Base-by-base conservation (phyloP, 2,888 invertebrate genomes). In the Xanthorhoe spadicearia region DNA sequence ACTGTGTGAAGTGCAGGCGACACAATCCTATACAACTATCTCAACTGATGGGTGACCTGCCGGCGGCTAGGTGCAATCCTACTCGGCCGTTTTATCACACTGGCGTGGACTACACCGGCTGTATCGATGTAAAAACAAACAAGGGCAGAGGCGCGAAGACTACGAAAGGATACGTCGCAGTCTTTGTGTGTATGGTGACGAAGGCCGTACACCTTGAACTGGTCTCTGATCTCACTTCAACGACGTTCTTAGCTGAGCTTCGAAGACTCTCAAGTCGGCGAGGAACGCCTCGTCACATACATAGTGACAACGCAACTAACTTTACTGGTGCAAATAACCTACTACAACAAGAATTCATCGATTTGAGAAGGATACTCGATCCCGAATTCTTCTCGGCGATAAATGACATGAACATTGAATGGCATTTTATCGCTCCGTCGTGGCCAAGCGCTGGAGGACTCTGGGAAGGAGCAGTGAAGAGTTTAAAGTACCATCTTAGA, bases 171-270 rank as follows among this genome's bases (percentile, higher is more conserved):
- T 76, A 77, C 59, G 64, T 77, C 0, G 73, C 72, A 0, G 69
- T 79, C 0, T 79, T 69, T 18, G 55, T 67, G 0, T 71, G 68
- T 6, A 59, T 71, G 74, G 72, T 61, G 0, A 77, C 75, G 2
- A 77, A 77, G 53, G 76, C 74, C 8, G 64, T 80, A 7, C 77
- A 79, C 38, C 19, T 81, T 9, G 79, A 79, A 55, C 48, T 78
- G 0, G 79, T 78, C 0, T 76, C 74, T 0, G 78, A 80, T 38
- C 56, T 79, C 1, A 74, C 70, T 0, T 68, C 73, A 1, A 64
- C 74, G 18, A 55, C 77, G 23, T 78, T 78, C 53, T 28, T 79
- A 2, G 72, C 75, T 23, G 77, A 77, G 1, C 54, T 79, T 6
- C 62, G 72, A 6, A 63, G 80, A 43, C 69, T 79, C 69, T 49